Base-by-base conservation (phyloP, 2,797 vertebrate species). In the Rhincodon typus region DNA sequence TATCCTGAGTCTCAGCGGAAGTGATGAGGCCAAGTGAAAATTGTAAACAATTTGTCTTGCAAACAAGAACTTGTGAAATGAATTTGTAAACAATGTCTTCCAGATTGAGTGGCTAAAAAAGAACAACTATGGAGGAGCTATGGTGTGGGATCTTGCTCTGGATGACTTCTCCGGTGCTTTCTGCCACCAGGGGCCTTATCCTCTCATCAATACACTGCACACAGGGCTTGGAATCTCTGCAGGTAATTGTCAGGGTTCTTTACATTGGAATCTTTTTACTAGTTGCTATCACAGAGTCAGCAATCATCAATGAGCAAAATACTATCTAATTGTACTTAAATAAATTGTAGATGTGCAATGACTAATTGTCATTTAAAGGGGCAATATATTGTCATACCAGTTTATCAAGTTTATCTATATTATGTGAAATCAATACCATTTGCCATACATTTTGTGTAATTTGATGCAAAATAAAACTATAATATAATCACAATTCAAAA, bases 111-210 rank as follows among this genome's bases (percentile, higher is more conserved):
- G 97, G 98, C 96, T 98, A 96, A 95, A 97, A 96, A 95, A 97
- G 96, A 97, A 97, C 96, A 96, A 97, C 62, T 97, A 96, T 96
- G 97, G 97, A 96, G 97, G 96, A 15, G 97, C 96, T 74, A 96
- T 97, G 97, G 96, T 97, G 62, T 97, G 97, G 96, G 96, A 95
- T 93, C 96, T 96, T 90, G 97, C 97, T 95, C 95, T 97, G 96
- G 97, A 98, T 79, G 97, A 98, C 96, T 98, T 98, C 96, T 97
- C 94, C 15, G 97, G 97, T 62, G 97, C 96, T 95, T 98, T 98
- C 97, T 98, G 97, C 96, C 97, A 97, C 91, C 96, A 97, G 96
- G 97, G 97, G 95, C 97, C 34, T 97, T 97, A 97, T 91, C 97
- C 97, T n/a, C 96, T 98, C 84, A 97, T 97, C 97, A 98, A 96